Percentiles rank a stretch among this genome's conserved stretches.
These are phyloP conservation scores for Lipophrys pholis DNA, from an alignment of 2,113 vertebrate species.

Conservation along the genomic window DNA sequence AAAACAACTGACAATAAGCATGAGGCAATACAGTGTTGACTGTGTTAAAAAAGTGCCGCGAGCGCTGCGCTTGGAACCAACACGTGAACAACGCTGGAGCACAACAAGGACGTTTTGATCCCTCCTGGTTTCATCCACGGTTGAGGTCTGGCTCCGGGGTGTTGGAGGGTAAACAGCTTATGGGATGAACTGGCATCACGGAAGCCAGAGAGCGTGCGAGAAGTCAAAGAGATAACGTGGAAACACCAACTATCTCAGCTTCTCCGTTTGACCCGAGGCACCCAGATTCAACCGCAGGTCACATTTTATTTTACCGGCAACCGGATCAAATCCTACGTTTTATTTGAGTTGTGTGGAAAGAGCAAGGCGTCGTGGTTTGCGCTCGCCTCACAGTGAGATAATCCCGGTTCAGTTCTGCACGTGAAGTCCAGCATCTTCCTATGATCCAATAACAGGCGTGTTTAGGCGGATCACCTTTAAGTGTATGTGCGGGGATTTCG, in stretches of 20 bases:
- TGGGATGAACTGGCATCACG: constrained; percentile 49
- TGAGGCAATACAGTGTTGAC: neutral
- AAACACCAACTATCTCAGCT: neutral
- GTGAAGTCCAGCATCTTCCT: no score
- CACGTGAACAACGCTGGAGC: constrained; percentile 20
- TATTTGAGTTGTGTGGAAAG: no score
- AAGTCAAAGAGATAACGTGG: constrained; percentile 13
- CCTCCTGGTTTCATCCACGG: constrained; percentile 31
- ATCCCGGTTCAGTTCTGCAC: no score
- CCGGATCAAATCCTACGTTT: no score
- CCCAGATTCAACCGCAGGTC: no score
- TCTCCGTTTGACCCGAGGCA: no score
- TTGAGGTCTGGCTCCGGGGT: constrained; percentile 54
- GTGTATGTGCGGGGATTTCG: no score
- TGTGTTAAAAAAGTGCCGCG: constrained; percentile 12
- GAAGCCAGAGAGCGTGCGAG: constrained; percentile 35
- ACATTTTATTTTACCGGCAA: no score
- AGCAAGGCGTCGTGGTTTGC: no score
- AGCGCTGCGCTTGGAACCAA: constrained; percentile 1
- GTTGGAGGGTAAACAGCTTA: constrained; percentile 60
- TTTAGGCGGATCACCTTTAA: no score
- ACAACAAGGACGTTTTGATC: constrained; percentile 43
- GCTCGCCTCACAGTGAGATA: no score
- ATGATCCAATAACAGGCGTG: no score
- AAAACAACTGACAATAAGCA: neutral